Base-by-base conservation (phyloP, 2,888 invertebrate genomes). In the Diloba caeruleocephala region DNA sequence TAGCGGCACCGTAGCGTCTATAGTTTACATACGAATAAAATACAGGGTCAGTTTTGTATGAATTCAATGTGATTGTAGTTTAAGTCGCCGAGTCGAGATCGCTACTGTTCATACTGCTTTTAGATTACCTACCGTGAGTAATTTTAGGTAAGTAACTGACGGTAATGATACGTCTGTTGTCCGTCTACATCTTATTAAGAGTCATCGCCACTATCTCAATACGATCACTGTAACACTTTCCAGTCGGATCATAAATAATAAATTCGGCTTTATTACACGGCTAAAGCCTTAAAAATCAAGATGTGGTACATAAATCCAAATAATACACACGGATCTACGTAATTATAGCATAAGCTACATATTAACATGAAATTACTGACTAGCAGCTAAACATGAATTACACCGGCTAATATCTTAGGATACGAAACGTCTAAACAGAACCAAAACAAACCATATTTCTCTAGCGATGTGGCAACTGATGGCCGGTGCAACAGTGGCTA, bases 11-110 rank as follows among this genome's bases (percentile, higher is more conserved):
- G 87, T 89, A 89, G 88, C 81, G 82, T 83, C 83, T 86, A 84
- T 90, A 90, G 89, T 88, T 85, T 88, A 89, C 85, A 85, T 88
- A 88, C 83, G 87, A 90, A 88, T 89, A 86, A 85, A 79, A 92
- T 92, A 93, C 93, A 93, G 93, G 93, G 93, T 93, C 92, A 88
- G 91, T 92, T 92, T 92, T 92, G 91, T 93, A 92, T 92, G 90
- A 92, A 91, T 91, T 90, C 90, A 92, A 90, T 93, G 93, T 93
- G 93, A 93, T 93, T 90, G 92, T 93, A 93, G 93, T 86, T 86
- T 92, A 92, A 93, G 91, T 85, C 88, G 87, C 85, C 78, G 85
- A 80, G 76, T 82, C 84, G 81, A 88, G 82, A 82, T 82, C 80
- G 85, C 82, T 79, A 81, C 85, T 89, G 89, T 90, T 90, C 88